Base-by-base conservation (phyloP, 2,113 vertebrate genomes). In the Sphyrna mokarran region DNA sequence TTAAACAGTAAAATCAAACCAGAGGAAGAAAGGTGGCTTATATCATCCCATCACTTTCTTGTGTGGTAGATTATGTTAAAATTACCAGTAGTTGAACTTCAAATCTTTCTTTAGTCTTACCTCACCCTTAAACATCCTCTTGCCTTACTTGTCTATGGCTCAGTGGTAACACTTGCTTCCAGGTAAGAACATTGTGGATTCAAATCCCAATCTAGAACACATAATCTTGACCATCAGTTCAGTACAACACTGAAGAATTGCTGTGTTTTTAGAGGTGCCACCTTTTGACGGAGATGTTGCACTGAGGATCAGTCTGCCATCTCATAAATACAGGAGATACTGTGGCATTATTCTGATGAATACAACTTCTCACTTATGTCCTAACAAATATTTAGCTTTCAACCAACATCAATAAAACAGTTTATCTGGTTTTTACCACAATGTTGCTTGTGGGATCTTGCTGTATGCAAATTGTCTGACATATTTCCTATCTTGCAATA, bases 151-250 rank as follows among this genome's bases (percentile, higher is more conserved):
- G 5, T 66, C 18, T 33, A 87, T 63, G 26, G 13, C 58, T 33
- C 29, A 63, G 54, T 33, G 61, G 33, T 29, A 29, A 29, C 29
- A 63, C 54, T 63, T 23, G 54, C 86, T 22, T 87, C 86, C 87
- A 16, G 33, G 58, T 63, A 16, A 91, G 16, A 13, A 37, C 2
- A 13, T 14, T 37, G 4, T n/a, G 33, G 33, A 14, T 91, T 91
- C 58, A 91, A 91, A n/a, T 66, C 89, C 89, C 58, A 91, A 33
- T 91, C 89, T 23, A 91, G 89, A 91, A 14, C n/a, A n/a, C 61
- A 54, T 16, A 91, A n/a, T 63, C 58, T 66, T 61, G 86, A 16
- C 48, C 40, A 9, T 22, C 40, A 48, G 16, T 86, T 48, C 40
- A 86, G 6, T 86, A 40, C 26, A 89, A 11, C 14, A 89, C 22